Base-by-base conservation (phyloP, 2,113 vertebrate genomes). In the Junco hyemalis region DNA sequence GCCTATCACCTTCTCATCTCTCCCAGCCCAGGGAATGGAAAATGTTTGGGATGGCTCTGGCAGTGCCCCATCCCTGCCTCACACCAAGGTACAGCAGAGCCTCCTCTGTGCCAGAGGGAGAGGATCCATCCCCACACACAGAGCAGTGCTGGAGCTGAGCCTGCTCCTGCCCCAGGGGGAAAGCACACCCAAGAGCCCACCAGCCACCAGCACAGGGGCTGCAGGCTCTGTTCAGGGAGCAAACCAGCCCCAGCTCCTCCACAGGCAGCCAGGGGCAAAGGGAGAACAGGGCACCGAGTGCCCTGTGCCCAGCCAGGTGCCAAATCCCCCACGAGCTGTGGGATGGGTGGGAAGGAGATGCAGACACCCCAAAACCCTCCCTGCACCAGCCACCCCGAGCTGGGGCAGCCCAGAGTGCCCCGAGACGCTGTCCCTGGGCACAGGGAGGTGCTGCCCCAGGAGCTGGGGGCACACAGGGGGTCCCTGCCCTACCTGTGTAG, bases 401-500 rank as follows among this genome's bases (percentile, higher is more conserved):
- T 57, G 60, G 74, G 61, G 14, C 38, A 53, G 31, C 53, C 31
- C 63, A 20, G 48, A 35, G 74, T 26, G 1, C 54, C 22, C 65
- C 1, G 2, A 74, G 36, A 35, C 36, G 42, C 35, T 35, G n/a
- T 6, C 60, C 81, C 23, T 5, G 1, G 21, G 2, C 2, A 16
- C 0, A 3, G 54, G 61, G 42, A 66, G 19, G 16, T 4, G 33
- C 53, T 40, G 25, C 40, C 40, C 13, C 5, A 36, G 61, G 15
- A 1, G 19, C 29, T 28, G 42, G 15, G 40, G 28, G 33, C 93
- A 69, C 33, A 31, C 26, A 64, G 61, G 4, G 6, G 19, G 6
- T 14, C 5, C 5, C 0, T 6, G 2, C 68, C 98, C 96, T 97
- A 99, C 99, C 99, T 98, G 99, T 99, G 98, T 99, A 99, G 53